Conservation (phyloP, 2,888 invertebrate genomes). For the Scaptomyza reducta region DNA sequence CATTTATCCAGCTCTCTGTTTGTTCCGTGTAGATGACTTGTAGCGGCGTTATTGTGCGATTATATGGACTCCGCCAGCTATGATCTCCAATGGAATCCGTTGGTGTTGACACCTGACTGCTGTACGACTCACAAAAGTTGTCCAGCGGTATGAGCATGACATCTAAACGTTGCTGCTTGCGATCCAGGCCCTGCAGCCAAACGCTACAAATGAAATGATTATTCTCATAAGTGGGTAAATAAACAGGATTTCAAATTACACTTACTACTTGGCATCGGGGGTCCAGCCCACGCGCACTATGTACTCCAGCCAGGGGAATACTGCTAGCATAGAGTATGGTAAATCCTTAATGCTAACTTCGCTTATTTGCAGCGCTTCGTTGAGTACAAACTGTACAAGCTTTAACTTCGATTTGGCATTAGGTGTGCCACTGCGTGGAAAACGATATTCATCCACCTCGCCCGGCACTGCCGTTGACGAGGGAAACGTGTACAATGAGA, state of each 20-base stretch:
- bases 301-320: constrained; percentile 98
- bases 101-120: constrained; percentile 84
- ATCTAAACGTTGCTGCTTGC: constrained; percentile 93
- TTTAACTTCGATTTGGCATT: constrained; percentile 96
- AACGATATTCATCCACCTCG: constrained; percentile 93
- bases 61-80: constrained; percentile 84
- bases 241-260: too few species aligned
- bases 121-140: constrained; percentile 87
- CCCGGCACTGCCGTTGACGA: constrained; percentile 91
- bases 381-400: constrained; percentile 91
- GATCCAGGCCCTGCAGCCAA: constrained; percentile 95
- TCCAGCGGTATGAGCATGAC: constrained; percentile 92
- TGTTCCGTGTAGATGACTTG: constrained; percentile 84
- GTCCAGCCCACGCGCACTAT: constrained; percentile 98
- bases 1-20: constrained; percentile 96
- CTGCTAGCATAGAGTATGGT: constrained; percentile 89
- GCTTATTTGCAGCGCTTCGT: constrained; percentile 87
- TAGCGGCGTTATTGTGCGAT: constrained; percentile 81
- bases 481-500: constrained; percentile 95
- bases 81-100: constrained; percentile 81
- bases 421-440: constrained; percentile 94
- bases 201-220: constrained; percentile 86
- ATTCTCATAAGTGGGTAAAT: neutral
- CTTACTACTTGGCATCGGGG: constrained; percentile 94
- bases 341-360: constrained; percentile 91